Base-by-base conservation (phyloP, 2,113 vertebrate species). In the Sinocyclocheilus grahami region DNA sequence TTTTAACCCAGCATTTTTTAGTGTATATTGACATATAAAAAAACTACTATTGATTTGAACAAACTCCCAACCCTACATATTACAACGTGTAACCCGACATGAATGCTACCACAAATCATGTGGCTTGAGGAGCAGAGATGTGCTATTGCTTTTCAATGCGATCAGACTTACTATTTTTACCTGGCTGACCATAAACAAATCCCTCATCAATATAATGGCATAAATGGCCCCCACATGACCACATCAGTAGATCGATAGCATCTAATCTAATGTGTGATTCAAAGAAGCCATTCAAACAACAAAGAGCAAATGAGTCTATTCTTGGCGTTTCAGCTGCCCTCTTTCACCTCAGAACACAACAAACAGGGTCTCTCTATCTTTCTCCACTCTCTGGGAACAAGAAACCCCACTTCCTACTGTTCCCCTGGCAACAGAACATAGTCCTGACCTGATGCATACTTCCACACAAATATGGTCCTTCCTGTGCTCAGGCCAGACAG, bases 401-500 rank as follows among this genome's bases (percentile, higher is more conserved):
- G 80, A 87, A 87, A 85, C 75, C 62, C 55, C 65, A 69, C 83
- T 80, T 87, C 89, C 89, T 84, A 77, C 71, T 72, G 84, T 89
- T 90, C 76, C 87, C 85, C 67, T 82, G 87, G 87, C 78, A 87
- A 90, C 80, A 58, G 82, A 87, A 85, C 62, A 37, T 60, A 85
- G 72, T 78, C 71, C 55, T 77, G 84, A 86, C 72, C 63, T 72
- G 69, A 82, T n/a, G 65, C 84, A 86, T 75, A 84, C 84, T 75
- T 77, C 89, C 75, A 80, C n/a, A 75, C 67, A 82, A 85, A 85
- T 79, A 79, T 75, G 67, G 85, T 46, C 77, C 78, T 88, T 88
- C 85, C 81, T 86, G 80, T 55, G 81, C 42, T 79, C 42, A 24
- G 53, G 24, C 30, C 58, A 65, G 60, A 80, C 83, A 86, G 86